These are phyloP conservation scores for Lordiphosa andalusiaca DNA, from an alignment of 2,888 invertebrate species.

Conservation along the genomic window DNA sequence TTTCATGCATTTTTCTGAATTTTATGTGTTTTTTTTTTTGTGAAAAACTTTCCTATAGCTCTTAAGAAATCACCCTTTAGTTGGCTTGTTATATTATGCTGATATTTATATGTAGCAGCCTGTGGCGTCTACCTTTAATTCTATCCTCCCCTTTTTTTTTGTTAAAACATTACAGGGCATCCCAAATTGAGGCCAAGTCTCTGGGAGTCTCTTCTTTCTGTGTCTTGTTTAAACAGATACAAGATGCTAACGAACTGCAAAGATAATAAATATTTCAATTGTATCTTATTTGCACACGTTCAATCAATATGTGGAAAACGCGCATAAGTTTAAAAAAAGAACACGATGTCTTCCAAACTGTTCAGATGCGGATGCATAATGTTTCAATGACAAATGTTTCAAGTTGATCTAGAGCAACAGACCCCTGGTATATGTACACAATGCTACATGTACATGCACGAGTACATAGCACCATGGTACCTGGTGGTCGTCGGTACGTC, in stretches of 20 bases:
- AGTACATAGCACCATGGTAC: slow-evolving; percentile 9
- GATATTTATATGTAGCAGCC: too few species aligned
- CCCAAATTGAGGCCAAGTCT: too few species aligned
- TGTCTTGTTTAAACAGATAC: slow-evolving; percentile 60
- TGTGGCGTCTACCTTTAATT: too few species aligned
- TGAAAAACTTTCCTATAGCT: too few species aligned
- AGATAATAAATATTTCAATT: slow-evolving; percentile 77
- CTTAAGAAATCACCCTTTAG: too few species aligned
- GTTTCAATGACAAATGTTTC: slow-evolving; percentile 41
- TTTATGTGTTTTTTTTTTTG: too few species aligned
- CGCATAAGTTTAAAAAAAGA: slow-evolving; percentile 44
- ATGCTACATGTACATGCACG: slow-evolving; percentile 5
- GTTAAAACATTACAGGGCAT: too few species aligned
- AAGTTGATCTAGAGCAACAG: slow-evolving; percentile 51
- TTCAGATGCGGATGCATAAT: slow-evolving; percentile 57
- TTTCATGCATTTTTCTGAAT: too few species aligned
- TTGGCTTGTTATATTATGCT: too few species aligned
- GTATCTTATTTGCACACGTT: slow-evolving; percentile 77
- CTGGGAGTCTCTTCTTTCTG: not conserved
- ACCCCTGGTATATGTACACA: slow-evolving; percentile 4
- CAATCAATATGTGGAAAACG: slow-evolving; percentile 69
- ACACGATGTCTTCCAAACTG: slow-evolving; percentile 9
- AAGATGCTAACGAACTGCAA: slow-evolving; percentile 77
- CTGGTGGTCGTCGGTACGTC: slow-evolving; percentile 8
- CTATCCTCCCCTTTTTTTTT: too few species aligned